phyloP scores from a whole-genome alignment of 2,797 vertebrate species.

The Acestrorhynchus altus region DNA sequence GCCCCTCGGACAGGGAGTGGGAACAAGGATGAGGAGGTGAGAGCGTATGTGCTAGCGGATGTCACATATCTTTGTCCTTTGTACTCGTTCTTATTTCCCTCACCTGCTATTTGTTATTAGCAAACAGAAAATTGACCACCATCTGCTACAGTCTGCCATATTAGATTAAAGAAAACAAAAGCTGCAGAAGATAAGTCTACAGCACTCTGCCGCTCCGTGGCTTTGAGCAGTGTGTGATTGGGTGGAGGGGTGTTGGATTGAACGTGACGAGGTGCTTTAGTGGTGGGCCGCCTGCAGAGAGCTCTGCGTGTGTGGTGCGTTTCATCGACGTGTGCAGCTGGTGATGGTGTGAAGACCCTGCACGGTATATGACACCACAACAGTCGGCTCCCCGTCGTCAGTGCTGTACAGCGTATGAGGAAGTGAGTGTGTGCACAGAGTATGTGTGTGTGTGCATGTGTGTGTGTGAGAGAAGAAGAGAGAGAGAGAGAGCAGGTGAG shows the following conservation, averaged over 20 bases:
- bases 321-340: conserved; percentile 24
- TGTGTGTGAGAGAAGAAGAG: background rate
- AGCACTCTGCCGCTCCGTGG: background rate
- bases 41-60: background rate
- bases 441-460: background rate
- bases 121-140: conserved; percentile 48
- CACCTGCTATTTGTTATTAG: conserved; percentile 42
- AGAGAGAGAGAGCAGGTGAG: background rate
- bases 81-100: conserved; percentile 27
- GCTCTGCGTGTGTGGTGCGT: conserved; percentile 27
- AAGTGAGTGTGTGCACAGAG: background rate
- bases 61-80: conserved; percentile 17
- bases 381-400: conserved; percentile 17
- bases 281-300: conserved; percentile 17
- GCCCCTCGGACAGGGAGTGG: background rate
- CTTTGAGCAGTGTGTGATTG: conserved; percentile 18
- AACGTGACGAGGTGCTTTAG: conserved; percentile 46
- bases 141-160: conserved; percentile 11
- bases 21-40: conserved; percentile 49
- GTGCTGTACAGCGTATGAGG: background rate
- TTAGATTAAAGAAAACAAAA: conserved; percentile 47
- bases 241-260: background rate
- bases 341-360: conserved; percentile 11
- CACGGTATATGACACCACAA: conserved; percentile 5
- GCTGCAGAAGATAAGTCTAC: conserved; percentile 6